Evolutionary conservation across 2,113 vertebrate species (phyloP).

Genomic region (Sturnira hondurensis): DNA sequence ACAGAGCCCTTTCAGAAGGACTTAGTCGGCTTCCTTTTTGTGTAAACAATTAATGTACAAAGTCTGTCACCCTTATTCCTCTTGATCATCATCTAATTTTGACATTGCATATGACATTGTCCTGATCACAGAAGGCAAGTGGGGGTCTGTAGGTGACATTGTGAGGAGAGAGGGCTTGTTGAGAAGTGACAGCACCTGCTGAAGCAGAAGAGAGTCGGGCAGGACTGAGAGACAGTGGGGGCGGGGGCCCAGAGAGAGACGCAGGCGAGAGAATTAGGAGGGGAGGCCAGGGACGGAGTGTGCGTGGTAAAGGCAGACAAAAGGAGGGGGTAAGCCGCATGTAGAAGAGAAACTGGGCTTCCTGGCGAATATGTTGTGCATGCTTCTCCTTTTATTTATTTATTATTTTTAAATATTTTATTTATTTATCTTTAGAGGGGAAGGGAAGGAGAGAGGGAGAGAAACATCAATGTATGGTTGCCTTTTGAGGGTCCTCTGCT

Average conservation of each 20-base stretch:
- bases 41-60: no score
- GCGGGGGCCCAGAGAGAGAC: not conserved
- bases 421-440: no score
- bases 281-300: not conserved
- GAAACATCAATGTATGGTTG: no score
- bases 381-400: not conserved
- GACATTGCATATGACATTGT: not conserved
- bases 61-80: no score
- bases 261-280: not conserved
- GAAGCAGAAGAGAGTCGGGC: not conserved
- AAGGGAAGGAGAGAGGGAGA: no score
- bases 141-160: not conserved
- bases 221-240: not conserved
- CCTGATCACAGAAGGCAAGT: not conserved
- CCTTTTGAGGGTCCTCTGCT: no score
- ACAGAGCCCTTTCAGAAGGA: no score
- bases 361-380: not conserved
- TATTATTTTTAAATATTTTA: no score
- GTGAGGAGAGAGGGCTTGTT: not conserved
- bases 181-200: not conserved
- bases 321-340: fast-evolving
- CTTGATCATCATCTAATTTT: no score
- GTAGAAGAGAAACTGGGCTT: not conserved
- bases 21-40: no score
- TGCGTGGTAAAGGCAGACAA: not conserved